These are phyloP conservation scores for Podarcis siculus DNA, from an alignment of 2,797 vertebrate genomes.

Conservation along the genomic window DNA sequence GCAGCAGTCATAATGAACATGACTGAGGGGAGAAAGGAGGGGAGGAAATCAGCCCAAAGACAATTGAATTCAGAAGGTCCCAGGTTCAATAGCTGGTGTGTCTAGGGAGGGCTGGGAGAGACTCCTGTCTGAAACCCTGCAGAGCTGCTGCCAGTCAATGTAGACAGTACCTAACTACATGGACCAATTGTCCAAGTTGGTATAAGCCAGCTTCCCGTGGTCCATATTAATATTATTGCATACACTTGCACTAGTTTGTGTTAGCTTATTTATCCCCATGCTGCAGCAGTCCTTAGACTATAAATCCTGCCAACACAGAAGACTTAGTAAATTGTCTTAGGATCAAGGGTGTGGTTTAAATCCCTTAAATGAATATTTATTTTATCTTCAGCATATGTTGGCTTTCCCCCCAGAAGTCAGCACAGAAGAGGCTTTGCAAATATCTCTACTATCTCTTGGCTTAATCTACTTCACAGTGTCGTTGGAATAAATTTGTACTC, in stretches of 20 bases:
- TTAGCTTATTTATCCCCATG: not conserved
- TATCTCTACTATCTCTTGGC: not conserved
- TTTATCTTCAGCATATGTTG: no score
- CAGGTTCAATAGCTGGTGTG: no score
- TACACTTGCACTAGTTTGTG: not conserved
- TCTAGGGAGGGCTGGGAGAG: no score
- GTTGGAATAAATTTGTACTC: not conserved
- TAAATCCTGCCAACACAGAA: not conserved
- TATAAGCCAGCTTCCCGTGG: not conserved
- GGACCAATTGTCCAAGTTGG: no score
- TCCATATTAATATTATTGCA: not conserved
- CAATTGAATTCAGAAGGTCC: not conserved
- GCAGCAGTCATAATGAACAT: not conserved
- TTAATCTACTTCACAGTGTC: not conserved
- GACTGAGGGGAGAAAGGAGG: not conserved
- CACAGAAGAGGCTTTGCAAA: not conserved
- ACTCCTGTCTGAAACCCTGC: no score
- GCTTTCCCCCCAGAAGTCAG: no score
- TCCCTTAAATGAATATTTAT: not conserved
- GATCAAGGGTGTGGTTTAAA: not conserved
- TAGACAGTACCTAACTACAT: no score
- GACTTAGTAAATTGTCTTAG: not conserved
- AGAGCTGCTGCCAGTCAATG: no score
- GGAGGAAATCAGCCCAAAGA: not conserved
- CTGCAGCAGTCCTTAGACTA: not conserved